Percentiles rank a stretch among this genome's conserved stretches.
Evolutionary conservation across 1,140 invertebrate genomes (phyloP).

Genomic region (Drosophila pandora): DNA sequence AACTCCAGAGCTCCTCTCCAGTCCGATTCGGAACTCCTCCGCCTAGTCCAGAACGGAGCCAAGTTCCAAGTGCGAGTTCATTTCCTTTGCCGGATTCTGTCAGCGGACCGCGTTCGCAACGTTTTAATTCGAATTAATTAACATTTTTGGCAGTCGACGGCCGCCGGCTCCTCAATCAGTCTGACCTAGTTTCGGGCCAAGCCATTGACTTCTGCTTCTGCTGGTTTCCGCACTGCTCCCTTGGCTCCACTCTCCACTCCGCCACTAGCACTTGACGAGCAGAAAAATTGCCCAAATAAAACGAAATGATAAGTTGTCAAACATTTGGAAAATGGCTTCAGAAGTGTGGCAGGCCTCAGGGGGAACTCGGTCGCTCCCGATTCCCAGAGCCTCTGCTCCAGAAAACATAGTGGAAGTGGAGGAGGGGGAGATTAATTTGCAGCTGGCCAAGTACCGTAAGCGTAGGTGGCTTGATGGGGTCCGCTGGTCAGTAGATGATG

Average conservation of each 20-base stretch:
- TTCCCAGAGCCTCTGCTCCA: conserved; percentile 19
- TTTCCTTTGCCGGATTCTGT: conserved; percentile 35
- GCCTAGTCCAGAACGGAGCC: conserved; percentile 3
- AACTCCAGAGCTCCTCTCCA: conserved; percentile 4
- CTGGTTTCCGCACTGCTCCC: background rate
- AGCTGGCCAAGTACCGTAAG: conserved; percentile 68
- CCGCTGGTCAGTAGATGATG: conserved; percentile 52
- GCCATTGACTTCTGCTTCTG: conserved; percentile 57
- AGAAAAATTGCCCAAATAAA: conserved; percentile 54
- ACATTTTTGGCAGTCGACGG: conserved; percentile 52
- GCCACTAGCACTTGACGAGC: conserved; percentile 50
- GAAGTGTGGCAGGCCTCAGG: conserved; percentile 66
- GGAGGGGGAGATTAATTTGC: conserved; percentile 70
- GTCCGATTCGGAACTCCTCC: conserved; percentile 36
- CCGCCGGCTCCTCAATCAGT: conserved; percentile 42
- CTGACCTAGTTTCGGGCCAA: conserved; percentile 50
- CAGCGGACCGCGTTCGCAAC: conserved; percentile 47
- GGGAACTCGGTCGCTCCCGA: conserved; percentile 31
- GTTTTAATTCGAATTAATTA: conserved; percentile 80
- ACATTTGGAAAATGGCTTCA: conserved; percentile 67
- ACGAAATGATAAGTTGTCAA: conserved; percentile 63
- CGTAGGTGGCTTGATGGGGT: conserved; percentile 77
- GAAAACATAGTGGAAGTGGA: background rate
- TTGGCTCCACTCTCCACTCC: background rate
- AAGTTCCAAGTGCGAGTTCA: conserved; percentile 5